Evolutionary conservation across 2,113 vertebrate species (phyloP).

Genomic region (Gasterosteus nipponicus): DNA sequence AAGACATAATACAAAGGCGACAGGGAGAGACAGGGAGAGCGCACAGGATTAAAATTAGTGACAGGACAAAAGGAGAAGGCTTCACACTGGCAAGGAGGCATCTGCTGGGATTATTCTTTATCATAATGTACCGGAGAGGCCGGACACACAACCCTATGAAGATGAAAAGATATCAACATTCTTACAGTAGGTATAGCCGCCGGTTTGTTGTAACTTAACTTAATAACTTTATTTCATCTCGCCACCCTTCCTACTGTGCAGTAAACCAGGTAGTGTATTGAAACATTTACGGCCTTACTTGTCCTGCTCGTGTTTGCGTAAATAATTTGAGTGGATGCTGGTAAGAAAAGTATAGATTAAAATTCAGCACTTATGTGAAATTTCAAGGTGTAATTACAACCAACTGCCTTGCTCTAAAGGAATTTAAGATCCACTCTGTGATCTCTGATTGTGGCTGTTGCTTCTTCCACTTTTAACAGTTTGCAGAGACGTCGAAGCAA

Average conservation of each 20-base stretch:
- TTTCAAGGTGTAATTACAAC: not conserved
- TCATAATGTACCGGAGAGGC: slow-evolving; percentile 61
- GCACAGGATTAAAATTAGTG: slow-evolving; percentile 42
- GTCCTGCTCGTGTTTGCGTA: slow-evolving; percentile 12
- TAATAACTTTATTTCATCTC: slow-evolving; percentile 5
- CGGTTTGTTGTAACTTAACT: slow-evolving; percentile 9
- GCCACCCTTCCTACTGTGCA: not conserved
- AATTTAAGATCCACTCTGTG: not conserved
- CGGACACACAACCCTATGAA: slow-evolving; percentile 59
- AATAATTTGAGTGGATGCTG: slow-evolving; percentile 7
- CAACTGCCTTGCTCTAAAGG: not conserved
- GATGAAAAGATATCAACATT: slow-evolving; percentile 60
- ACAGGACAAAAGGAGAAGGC: slow-evolving; percentile 37
- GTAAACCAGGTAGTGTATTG: slow-evolving; percentile 10
- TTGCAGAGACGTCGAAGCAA: not conserved
- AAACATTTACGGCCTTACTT: slow-evolving; percentile 3
- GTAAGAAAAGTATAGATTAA: not conserved
- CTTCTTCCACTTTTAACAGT: not conserved
- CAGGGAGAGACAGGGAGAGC: slow-evolving; percentile 61
- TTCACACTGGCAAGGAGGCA: slow-evolving; percentile 26
- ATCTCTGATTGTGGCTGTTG: not conserved
- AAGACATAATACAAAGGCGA: slow-evolving; percentile 64
- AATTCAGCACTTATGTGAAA: slow-evolving; percentile 21
- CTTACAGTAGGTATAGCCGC: slow-evolving; percentile 68
- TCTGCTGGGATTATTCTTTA: slow-evolving; percentile 19